Evolutionary conservation across 2,797 vertebrate species (phyloP), one percentile per base, ranked within the genome.

Genomic region (Megalops cyprinoides): DNA sequence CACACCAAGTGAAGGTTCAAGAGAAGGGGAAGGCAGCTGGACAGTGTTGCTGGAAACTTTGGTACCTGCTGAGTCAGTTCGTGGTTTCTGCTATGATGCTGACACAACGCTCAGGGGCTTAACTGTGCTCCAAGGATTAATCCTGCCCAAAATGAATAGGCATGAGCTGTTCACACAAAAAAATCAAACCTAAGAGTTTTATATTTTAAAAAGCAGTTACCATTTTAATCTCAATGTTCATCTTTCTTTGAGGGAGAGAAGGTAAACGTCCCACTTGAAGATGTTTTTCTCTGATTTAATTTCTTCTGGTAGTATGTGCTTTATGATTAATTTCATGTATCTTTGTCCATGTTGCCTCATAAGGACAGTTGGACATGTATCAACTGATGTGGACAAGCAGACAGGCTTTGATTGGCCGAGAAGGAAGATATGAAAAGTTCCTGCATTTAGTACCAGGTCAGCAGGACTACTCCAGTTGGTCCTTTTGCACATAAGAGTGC

Each of bases 41-140:
- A 65, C 28, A 42, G 28, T 23, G 31, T 20, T 10, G 74, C 39
- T 7, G 65, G n/a, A 76, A 23, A 20, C 67, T 39, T 3, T 39
- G 67, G 67, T 71, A 44, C 67, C 9, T 42, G 67, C 67, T 42
- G 67, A 71, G 67, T 71, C 67, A 71, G 67, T 42, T 39, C 44
- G 37, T 39, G 18, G 67, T 44, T 42, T 71, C 67, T 71, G 37
- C 9, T 44, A 8, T 71, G 39, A 44, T 37, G 31, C 62, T 67
- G 14, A 12, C 18, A 15, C 39, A 44, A 23, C 37, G 42, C 34
- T 53, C 51, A 2, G 37, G 31, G 0, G 1, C 18, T 20, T 18
- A 69, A 20, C 34, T 37, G 7, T 18, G 42, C 65, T 18, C 65
- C 6, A 69, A 34, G 37, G 34, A 4, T 69, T 39, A 20, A 44